Evolutionary conservation across 2,888 invertebrate genomes (phyloP).

Genomic region (Cephus spinipes): DNA sequence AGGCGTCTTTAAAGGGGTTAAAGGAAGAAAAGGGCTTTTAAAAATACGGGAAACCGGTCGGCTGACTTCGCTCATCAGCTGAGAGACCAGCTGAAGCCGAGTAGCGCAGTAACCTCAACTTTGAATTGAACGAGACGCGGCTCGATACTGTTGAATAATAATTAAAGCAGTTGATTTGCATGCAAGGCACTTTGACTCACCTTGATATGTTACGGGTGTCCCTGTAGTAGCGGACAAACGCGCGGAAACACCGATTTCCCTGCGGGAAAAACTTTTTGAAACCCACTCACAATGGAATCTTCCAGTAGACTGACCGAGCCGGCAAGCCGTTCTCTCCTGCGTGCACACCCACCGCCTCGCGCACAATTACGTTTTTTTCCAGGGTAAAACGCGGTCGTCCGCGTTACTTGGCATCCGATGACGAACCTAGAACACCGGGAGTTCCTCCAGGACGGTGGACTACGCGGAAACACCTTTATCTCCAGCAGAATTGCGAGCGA

Average conservation of each 20-base stretch:
- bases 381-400: not conserved
- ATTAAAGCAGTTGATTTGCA: not conserved
- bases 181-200: not conserved
- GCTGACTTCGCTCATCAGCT: constrained; percentile 56
- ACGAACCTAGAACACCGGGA: not conserved
- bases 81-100: constrained; percentile 60
- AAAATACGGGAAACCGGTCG: constrained; percentile 40
- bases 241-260: constrained; percentile 39
- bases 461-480: constrained; percentile 41
- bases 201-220: constrained; percentile 20
- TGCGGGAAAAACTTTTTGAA: constrained; percentile 52
- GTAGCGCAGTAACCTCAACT: constrained; percentile 43
- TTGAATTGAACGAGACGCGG: constrained; percentile 9
- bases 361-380: constrained; percentile 32
- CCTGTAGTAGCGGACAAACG: constrained; percentile 21
- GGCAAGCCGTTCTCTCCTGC: constrained; percentile 62
- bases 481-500: constrained; percentile 43
- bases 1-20: not conserved
- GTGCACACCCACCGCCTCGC: constrained; percentile 57
- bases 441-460: not conserved
- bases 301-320: constrained; percentile 64
- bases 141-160: not conserved
- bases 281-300: constrained; percentile 65
- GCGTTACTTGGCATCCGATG: not conserved
- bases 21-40: constrained; percentile 10